Conservation (phyloP, 2,113 vertebrate species). For the Datnioides undecimradiatus region DNA sequence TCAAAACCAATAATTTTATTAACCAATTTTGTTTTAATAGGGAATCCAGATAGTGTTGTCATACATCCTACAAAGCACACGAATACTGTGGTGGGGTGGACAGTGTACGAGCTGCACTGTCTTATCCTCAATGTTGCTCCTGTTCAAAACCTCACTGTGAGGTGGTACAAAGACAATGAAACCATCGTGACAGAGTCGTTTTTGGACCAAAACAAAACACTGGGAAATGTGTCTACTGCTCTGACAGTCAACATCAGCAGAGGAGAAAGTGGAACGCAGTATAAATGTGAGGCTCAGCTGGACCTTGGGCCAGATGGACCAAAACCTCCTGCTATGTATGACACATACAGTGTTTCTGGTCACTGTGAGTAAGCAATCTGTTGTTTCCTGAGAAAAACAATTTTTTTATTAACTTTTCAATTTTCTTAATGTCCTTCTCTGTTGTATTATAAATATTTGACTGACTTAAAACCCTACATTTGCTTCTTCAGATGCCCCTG, state of each 20-base stretch:
- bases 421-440: not conserved
- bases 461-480: not conserved
- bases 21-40: slow-evolving; percentile 47
- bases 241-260: not conserved
- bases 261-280: slow-evolving; percentile 13
- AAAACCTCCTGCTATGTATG: not conserved
- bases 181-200: not conserved
- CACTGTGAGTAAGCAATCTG: slow-evolving; percentile 55
- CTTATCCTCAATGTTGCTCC: slow-evolving; percentile 66
- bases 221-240: not conserved
- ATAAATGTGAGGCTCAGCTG: slow-evolving; percentile 68
- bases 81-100: not conserved
- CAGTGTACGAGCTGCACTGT: slow-evolving; percentile 72
- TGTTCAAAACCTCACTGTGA: slow-evolving; percentile 39
- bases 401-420: not conserved
- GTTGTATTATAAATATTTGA: not conserved
- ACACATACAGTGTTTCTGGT: not conserved
- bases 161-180: slow-evolving; percentile 49
- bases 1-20: not conserved
- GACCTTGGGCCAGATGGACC: slow-evolving; percentile 19
- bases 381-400: not conserved
- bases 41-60: slow-evolving; percentile 43
- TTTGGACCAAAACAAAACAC: not conserved
- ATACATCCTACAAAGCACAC: not conserved
- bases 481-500: slow-evolving; percentile 57